These are phyloP conservation scores for Melanostoma mellinum DNA, from an alignment of 2,888 invertebrate species.

Conservation along the genomic window DNA sequence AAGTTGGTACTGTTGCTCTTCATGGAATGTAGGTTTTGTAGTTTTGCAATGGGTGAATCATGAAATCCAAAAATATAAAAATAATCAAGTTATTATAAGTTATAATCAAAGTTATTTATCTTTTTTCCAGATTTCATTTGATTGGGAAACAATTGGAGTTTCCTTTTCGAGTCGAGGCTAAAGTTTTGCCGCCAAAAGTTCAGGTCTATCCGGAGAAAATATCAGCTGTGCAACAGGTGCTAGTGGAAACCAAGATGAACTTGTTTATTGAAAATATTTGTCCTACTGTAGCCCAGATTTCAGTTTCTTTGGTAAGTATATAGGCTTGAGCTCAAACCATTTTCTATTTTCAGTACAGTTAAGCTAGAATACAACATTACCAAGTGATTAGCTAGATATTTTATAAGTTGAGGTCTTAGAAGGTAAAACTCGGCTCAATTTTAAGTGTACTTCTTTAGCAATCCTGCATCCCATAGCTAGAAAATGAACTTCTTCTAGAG, in stretches of 20 bases:
- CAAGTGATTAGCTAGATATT: too few species aligned
- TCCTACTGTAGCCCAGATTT: slow-evolving; percentile 77
- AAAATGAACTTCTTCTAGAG: too few species aligned
- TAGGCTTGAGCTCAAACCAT: too few species aligned
- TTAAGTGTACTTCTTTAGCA: background rate
- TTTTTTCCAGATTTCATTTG: slow-evolving; percentile 74
- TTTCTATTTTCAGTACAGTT: too few species aligned
- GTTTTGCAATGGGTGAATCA: background rate
- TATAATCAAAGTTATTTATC: background rate
- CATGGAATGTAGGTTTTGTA: slow-evolving; percentile 75
- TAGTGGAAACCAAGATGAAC: slow-evolving; percentile 70
- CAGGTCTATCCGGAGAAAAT: slow-evolving; percentile 71
- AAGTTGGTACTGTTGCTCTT: slow-evolving; percentile 74
- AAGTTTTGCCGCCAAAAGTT: slow-evolving; percentile 76
- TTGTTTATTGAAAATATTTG: slow-evolving; percentile 78
- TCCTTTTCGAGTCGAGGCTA: slow-evolving; percentile 76
- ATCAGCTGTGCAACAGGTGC: slow-evolving; percentile 73
- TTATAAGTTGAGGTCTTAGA: too few species aligned
- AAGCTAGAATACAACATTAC: too few species aligned
- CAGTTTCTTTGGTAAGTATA: slow-evolving; percentile 76
- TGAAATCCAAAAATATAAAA: background rate
- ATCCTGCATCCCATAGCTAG: too few species aligned
- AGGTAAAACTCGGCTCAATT: background rate
- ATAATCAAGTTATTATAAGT: too few species aligned
- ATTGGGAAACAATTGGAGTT: slow-evolving; percentile 76